Base-by-base conservation (phyloP, 2,888 invertebrate genomes). In the Amphipoea oculea region DNA sequence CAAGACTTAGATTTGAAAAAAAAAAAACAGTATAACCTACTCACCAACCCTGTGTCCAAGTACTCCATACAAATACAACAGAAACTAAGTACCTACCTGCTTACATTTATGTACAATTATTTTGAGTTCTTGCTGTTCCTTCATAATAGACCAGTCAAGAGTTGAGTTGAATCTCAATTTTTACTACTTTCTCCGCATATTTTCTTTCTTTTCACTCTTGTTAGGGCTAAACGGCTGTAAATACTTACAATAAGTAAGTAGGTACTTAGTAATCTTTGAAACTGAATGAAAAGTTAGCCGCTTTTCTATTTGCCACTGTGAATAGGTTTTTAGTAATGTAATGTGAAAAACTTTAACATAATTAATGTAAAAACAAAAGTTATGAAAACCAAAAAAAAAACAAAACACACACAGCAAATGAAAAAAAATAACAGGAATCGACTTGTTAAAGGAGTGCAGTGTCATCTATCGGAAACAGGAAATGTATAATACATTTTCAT, bases 381-480 rank as follows among this genome's bases (percentile, higher is more conserved):
- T 29, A 20, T 5, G 9, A 60, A 42, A 60, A 42, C 57, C 2
- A 40, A 40, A 48, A 48, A 14, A 14, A 72, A 40, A 40, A 40
- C 40, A 40, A 20, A 29, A 63, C 14, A 7, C 9, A 6, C 23
- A 29, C 54, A 14, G 48, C 36, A 17, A 62, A 29, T 36, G 36
- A 36, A 36, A 36, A 36, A n/a, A 36, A 2, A 36, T 36, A 36
- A 48, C 29, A 9, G 14, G 14, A 48, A 17, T 73, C 36, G 40
- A 62, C 23, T 74, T 54, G 40, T 1, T 29, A n/a, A 2, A 40
- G 36, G 17, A 51, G 62, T 42, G 36, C 29, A 77, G 29, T 51
- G 68, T 14, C 78, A 78, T 78, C 78, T 78, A 62, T 78, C 9
- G 65, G 45, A 0, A 20, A 62, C 5, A 7, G 29, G 5, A 1